Evolutionary conservation across 2,888 invertebrate genomes (phyloP).

Genomic region (Cabera pusaria): DNA sequence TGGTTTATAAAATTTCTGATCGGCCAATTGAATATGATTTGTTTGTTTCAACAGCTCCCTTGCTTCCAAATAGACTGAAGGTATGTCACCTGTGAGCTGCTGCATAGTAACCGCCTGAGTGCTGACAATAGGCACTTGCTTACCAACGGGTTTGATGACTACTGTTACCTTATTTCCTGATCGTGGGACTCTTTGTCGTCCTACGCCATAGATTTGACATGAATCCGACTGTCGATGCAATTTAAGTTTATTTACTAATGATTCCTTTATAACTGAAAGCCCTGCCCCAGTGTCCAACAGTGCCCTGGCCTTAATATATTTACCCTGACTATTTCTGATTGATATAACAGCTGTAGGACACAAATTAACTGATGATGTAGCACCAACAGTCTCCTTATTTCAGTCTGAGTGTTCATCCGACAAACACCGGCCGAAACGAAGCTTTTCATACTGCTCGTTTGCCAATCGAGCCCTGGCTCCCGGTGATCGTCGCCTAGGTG

Average conservation of each 20-base stretch:
- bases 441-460: too few species aligned
- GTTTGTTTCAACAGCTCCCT: too few species aligned
- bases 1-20: neutral
- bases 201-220: neutral
- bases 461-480: too few species aligned
- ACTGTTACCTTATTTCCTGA: neutral
- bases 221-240: neutral
- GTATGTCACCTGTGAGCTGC: neutral
- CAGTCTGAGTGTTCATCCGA: too few species aligned
- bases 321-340: too few species aligned
- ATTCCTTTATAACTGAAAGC: neutral
- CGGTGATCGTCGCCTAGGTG: too few species aligned
- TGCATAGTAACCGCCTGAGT: neutral
- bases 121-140: neutral
- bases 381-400: too few species aligned
- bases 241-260: neutral
- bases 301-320: neutral
- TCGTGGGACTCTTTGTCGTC: neutral
- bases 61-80: neutral
- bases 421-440: too few species aligned
- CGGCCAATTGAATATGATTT: neutral
- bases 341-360: too few species aligned
- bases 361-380: too few species aligned
- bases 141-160: neutral
- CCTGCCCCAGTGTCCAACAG: neutral